phyloP scores from a whole-genome alignment of 2,888 invertebrate species.

The Teleogryllus oceanicus region DNA sequence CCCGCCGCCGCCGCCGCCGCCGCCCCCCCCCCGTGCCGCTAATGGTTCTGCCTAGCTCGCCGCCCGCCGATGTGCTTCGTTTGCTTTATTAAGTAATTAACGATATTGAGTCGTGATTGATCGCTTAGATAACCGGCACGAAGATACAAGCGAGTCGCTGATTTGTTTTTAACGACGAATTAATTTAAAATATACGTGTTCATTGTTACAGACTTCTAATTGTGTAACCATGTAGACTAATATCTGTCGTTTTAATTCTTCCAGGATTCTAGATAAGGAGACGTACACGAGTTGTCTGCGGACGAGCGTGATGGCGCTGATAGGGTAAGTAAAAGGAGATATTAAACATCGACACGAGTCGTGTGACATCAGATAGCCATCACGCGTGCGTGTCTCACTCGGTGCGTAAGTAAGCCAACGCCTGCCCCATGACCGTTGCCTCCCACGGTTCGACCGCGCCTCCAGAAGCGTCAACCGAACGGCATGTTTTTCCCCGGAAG shows the following conservation, averaged over 20 bases:
- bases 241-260: background rate
- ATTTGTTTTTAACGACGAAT: background rate
- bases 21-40: background rate
- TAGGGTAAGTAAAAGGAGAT: background rate
- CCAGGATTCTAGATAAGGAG: background rate
- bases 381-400: no score
- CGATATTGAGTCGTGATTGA: background rate
- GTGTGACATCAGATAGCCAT: no score
- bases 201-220: background rate
- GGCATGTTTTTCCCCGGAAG: background rate
- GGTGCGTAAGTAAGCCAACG: no score
- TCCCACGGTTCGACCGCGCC: background rate
- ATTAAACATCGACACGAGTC: background rate
- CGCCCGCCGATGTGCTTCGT: background rate
- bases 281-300: background rate
- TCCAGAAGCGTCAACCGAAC: background rate
- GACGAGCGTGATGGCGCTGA: background rate
- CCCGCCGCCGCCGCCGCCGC: no score
- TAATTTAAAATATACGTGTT: constrained; percentile 1
- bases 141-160: background rate
- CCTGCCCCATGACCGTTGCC: no score
- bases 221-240: background rate
- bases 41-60: background rate
- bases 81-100: constrained; percentile 18
- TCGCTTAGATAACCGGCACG: background rate